phyloP scores from a whole-genome alignment of 2,797 vertebrate genomes.

The Oreortyx pictus region DNA sequence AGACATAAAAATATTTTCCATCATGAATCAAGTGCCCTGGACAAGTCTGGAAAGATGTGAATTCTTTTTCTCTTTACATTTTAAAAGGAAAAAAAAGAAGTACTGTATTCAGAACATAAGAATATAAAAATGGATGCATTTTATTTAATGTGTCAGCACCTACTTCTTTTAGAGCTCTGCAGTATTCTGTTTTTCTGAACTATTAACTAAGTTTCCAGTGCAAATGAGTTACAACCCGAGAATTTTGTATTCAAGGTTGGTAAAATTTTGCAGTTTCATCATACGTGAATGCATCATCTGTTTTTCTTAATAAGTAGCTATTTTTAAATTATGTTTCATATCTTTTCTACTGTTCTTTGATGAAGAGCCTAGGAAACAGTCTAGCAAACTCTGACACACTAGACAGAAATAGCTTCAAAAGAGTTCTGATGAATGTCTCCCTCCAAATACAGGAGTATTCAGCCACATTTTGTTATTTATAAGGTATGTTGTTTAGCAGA shows the following conservation, averaged over 20 bases:
- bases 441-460: neutral
- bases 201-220: slow-evolving; percentile 51
- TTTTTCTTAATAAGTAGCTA: slow-evolving; percentile 47
- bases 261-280: slow-evolving; percentile 37
- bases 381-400: slow-evolving; percentile 20
- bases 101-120: slow-evolving; percentile 10
- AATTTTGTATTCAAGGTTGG: slow-evolving; percentile 45
- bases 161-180: neutral
- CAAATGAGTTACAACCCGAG: slow-evolving; percentile 55
- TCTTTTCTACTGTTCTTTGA: slow-evolving; percentile 20
- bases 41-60: slow-evolving; percentile 22
- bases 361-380: neutral
- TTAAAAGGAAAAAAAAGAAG: slow-evolving; percentile 40
- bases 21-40: slow-evolving; percentile 19
- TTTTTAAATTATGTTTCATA: slow-evolving; percentile 44
- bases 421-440: neutral
- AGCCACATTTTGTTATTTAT: neutral
- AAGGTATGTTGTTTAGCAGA: neutral
- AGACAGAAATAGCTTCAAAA: slow-evolving; percentile 49
- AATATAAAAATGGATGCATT: slow-evolving; percentile 54
- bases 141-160: slow-evolving; percentile 49
- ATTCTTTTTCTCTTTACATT: slow-evolving; percentile 39
- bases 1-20: slow-evolving; percentile 45
- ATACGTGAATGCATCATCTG: slow-evolving; percentile 48
- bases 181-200: slow-evolving; percentile 18